Conservation (phyloP, 2,888 invertebrate species). For the Diploptera punctata region DNA sequence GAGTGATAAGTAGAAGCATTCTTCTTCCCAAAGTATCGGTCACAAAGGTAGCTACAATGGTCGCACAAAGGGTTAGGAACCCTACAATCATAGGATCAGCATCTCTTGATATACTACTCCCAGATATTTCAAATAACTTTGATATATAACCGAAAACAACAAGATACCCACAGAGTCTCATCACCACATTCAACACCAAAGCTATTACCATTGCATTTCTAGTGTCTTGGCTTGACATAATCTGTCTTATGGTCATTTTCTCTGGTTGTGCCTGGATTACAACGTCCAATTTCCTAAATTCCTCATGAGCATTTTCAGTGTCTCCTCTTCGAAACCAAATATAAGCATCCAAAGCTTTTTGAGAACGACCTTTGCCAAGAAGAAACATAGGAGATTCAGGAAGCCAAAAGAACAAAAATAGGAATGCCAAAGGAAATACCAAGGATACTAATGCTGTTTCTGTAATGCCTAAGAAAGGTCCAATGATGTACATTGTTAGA, state of each 20-base stretch:
- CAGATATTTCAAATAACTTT: slow-evolving; percentile 50
- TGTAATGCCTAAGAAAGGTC: slow-evolving; percentile 59
- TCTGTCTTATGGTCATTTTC: slow-evolving; percentile 40
- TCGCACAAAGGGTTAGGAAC: slow-evolving; percentile 52
- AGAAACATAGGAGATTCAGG: slow-evolving; percentile 13
- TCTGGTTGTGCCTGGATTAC: neutral
- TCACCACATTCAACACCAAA: neutral
- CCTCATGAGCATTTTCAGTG: neutral
- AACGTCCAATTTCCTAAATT: neutral
- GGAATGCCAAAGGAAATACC: neutral
- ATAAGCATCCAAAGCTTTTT: neutral
- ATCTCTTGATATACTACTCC: slow-evolving; percentile 46
- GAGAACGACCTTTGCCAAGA: neutral
- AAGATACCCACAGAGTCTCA: slow-evolving; percentile 54
- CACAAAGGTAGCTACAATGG: too few relatives aligned
- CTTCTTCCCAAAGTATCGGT: slow-evolving; percentile 57
- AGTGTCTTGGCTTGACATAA: neutral
- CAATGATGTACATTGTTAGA: slow-evolving; percentile 59
- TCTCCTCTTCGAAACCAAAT: neutral
- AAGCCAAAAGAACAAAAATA: neutral
- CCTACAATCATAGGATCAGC: slow-evolving; percentile 56
- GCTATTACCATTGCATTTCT: neutral
- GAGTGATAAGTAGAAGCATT: slow-evolving; percentile 55
- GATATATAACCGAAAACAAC: slow-evolving; percentile 54
- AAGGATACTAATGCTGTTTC: slow-evolving; percentile 14